These are phyloP conservation scores for honey bee (Apis mellifera) DNA, from an alignment of 1,140 invertebrate genomes.

Conservation along the genomic window DNA sequence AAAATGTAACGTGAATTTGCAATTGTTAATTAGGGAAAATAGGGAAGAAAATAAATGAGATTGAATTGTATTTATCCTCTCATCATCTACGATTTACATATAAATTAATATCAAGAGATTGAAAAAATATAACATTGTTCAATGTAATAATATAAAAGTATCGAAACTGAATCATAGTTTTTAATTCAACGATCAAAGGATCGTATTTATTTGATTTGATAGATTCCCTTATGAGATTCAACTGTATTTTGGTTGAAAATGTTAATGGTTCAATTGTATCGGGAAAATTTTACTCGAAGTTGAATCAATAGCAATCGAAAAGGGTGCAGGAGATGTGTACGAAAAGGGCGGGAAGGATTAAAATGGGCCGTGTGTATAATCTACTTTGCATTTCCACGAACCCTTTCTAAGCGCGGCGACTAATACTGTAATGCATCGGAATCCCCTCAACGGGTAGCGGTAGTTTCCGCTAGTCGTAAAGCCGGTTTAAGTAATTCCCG, in stretches of 20 bases:
- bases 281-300: conserved; percentile 11
- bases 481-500: conserved; percentile 80
- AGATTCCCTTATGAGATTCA: no score
- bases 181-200: no score
- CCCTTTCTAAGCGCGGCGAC: conserved; percentile 78
- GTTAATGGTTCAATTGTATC: background rate
- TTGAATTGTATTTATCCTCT: no score
- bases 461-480: conserved; percentile 79
- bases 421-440: conserved; percentile 81
- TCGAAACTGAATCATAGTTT: no score
- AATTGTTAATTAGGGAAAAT: background rate
- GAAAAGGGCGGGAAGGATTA: conserved; percentile 70
- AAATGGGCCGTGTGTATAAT: conserved; percentile 75
- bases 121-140: no score
- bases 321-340: conserved; percentile 20
- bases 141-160: no score
- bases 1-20: background rate
- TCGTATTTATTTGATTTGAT: no score
- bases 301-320: conserved; percentile 19
- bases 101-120: no score
- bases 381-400: conserved; percentile 78
- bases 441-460: conserved; percentile 73
- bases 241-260: background rate
- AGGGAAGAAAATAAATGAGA: background rate
- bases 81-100: no score